Conservation (phyloP, 1,140 invertebrate genomes). For the Euura saliciscinereae region DNA sequence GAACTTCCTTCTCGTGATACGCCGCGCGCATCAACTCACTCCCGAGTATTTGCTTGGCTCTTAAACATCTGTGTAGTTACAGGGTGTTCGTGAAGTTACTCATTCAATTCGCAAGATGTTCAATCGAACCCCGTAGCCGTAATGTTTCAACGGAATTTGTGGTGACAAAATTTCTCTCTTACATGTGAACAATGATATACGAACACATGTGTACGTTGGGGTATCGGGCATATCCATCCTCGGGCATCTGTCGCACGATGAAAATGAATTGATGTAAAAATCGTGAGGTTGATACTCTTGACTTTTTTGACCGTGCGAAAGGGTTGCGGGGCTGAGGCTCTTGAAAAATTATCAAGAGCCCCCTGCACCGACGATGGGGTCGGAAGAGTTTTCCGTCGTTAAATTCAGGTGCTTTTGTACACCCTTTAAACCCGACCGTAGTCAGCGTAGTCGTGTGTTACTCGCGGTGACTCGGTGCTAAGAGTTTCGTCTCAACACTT, state of each 20-base stretch:
- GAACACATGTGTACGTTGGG: background rate
- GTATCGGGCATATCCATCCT: background rate
- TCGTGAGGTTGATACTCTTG: background rate
- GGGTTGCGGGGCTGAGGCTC: background rate
- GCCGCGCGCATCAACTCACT: constrained; percentile 60
- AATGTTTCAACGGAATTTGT: background rate
- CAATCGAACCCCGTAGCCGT: background rate
- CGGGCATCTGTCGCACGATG: background rate
- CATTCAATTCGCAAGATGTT: constrained; percentile 5
- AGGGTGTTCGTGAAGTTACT: constrained; percentile 51
- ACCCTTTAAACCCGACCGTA: background rate
- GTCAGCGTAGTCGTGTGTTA: background rate
- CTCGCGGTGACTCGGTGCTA: background rate
- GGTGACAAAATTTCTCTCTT: background rate
- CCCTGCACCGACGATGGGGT: background rate
- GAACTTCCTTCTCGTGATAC: constrained; percentile 63
- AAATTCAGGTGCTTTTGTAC: constrained; percentile 7
- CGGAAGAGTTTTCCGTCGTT: background rate
- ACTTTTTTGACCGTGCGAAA: constrained; percentile 4
- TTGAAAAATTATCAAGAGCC: background rate
- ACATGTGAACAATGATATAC: background rate
- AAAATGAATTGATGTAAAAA: background rate
- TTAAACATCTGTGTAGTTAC: constrained; percentile 55
- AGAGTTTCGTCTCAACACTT: constrained; percentile 7
- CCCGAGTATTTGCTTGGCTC: constrained; percentile 55